A percentile compares a stretch with the other conserved stretches of the same genome.
These are phyloP conservation scores for Oenanthe oenanthe DNA, from an alignment of 2,113 vertebrate genomes.

Conservation along the genomic window DNA sequence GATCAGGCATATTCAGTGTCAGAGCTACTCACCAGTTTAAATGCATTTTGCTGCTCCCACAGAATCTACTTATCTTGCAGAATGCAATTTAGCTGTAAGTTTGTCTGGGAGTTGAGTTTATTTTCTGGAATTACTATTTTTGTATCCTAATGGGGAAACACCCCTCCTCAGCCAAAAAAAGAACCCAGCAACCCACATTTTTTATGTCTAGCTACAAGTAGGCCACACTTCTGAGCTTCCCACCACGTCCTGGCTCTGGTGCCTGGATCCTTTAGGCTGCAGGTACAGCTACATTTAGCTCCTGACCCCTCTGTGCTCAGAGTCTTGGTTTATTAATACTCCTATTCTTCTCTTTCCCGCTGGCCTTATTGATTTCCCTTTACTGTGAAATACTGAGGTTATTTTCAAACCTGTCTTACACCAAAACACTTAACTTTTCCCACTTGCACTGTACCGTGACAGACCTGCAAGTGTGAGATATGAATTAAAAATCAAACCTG, in stretches of 20 bases:
- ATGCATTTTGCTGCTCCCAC: background rate
- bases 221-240: background rate
- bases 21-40: background rate
- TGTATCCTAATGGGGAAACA: background rate
- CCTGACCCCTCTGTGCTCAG: background rate
- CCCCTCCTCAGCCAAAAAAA: background rate
- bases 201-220: conserved; percentile 2
- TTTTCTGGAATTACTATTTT: background rate
- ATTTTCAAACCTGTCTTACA: conserved; percentile 41
- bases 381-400: conserved; percentile 29
- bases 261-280: background rate
- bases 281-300: conserved; percentile 35
- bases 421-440: conserved; percentile 25
- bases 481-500: background rate
- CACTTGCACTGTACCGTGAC: background rate
- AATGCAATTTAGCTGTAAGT: background rate
- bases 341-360: background rate
- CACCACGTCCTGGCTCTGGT: background rate
- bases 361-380: conserved; percentile 46
- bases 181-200: background rate
- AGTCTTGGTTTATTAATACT: conserved; percentile 50
- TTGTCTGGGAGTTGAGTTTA: background rate
- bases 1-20: background rate
- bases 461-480: background rate
- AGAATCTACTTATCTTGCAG: background rate